These are phyloP conservation scores for Caenorhabditis becei DNA, from an alignment of 2,888 invertebrate species.

Conservation along the genomic window DNA sequence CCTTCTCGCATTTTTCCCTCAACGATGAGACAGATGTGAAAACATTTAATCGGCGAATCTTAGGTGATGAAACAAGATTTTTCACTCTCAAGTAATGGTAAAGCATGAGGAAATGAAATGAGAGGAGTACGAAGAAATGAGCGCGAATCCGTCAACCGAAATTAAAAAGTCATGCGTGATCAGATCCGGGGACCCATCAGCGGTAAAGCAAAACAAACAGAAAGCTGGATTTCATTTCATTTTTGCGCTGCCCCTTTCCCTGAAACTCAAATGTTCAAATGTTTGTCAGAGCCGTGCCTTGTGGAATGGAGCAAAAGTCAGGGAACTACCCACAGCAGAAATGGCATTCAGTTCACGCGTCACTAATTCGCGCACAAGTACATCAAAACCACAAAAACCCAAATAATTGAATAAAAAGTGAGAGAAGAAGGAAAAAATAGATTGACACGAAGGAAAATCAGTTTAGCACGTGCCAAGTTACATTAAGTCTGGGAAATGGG, in stretches of 20 bases:
- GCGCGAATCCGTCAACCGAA: not conserved
- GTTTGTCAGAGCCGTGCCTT: not conserved
- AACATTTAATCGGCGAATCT: constrained; percentile 37
- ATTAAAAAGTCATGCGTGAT: constrained; percentile 21
- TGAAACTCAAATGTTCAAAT: constrained; percentile 1
- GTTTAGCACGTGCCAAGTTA: not conserved
- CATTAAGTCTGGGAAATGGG: not conserved
- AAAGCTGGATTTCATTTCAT: constrained; percentile 10
- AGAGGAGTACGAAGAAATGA: too few species aligned
- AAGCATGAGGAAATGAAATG: not conserved
- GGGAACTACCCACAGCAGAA: not conserved
- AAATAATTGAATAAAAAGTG: not conserved
- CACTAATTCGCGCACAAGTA: constrained; percentile 25
- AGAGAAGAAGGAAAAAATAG: not conserved
- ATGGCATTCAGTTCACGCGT: constrained; percentile 31
- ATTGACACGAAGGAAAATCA: not conserved
- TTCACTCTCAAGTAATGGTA: not conserved
- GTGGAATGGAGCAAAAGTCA: constrained; percentile 6
- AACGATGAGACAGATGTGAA: constrained; percentile 43
- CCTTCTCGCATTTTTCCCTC: constrained; percentile 26
- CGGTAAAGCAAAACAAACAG: constrained; percentile 17
- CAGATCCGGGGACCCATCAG: not conserved
- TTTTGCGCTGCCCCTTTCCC: not conserved
- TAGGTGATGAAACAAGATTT: not conserved
- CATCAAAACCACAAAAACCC: constrained; percentile 2